Evolutionary conservation across 2,113 vertebrate species (phyloP), one percentile per base, ranked within the genome.

Genomic region (Pluvianellus socialis): DNA sequence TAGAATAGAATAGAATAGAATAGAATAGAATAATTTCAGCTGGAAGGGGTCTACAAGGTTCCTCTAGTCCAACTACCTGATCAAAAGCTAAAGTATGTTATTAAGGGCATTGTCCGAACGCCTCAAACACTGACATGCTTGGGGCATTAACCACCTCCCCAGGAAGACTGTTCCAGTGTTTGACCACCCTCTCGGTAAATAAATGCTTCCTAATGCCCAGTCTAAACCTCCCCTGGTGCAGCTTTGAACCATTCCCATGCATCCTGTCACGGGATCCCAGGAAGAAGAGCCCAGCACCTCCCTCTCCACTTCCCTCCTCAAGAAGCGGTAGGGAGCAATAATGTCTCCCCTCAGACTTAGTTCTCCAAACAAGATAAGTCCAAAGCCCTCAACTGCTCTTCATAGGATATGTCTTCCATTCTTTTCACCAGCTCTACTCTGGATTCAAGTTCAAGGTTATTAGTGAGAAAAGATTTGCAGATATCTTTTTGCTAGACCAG

Each of bases 191-290:
- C 55, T 32, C 4, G 0, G 9, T 40, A 59, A 65, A 63, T 10
- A 49, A 28, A 21, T 24, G 6, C 17, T 71, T 84, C 27, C 7
- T 45, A 4, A 52, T 10, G 7, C 4, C 35, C 16, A 59, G 10
- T 49, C 16, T 44, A 10, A 53, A 11, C 7, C 5, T 44, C 10
- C 10, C 6, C 49, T 83, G 30, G 3, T 4, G 5, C 21, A 38
- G 10, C 14, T 59, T 70, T 65, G 32, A 59, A 15, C 27, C 26
- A 21, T 38, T 40, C 10, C 10, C 14, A 8, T 0, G 0, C 6
- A 3, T 59, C 9, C 17, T 55, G 0, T 61, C 23, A 18, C 6
- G n/a, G 53, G 21, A 47, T 30, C 11, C 2, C 21, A 33, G 18
- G 12, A 28, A 92, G 62, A 59, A 59, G 24, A 26, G 27, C 10